phyloP scores from a whole-genome alignment of 2,113 vertebrate species.

The Leptobrachium leishanense region DNA sequence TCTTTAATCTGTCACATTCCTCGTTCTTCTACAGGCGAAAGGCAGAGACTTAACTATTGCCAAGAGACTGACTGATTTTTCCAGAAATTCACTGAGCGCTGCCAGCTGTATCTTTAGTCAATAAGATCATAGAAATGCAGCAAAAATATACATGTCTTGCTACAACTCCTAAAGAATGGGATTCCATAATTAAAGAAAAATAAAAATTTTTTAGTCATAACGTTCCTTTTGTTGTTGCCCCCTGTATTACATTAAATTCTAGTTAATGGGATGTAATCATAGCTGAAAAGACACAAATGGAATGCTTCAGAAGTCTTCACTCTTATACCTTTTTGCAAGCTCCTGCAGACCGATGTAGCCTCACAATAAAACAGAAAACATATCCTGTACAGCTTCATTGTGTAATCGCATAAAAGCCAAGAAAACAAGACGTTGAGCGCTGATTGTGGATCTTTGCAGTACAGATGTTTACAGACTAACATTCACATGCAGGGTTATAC shows the following conservation, averaged over 20 bases:
- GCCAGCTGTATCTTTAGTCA: conserved; percentile 1
- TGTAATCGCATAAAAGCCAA: too few species aligned
- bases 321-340: not conserved
- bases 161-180: not conserved
- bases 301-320: not conserved
- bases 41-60: not conserved
- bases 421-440: too few species aligned
- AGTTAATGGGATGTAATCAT: too few species aligned
- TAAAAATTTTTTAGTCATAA: too few species aligned
- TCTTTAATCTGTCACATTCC: conserved; percentile 17
- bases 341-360: conserved; percentile 5
- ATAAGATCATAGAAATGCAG: conserved; percentile 9
- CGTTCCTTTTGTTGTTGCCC: too few species aligned
- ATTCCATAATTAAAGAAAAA: not conserved
- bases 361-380: not conserved
- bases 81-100: conserved; percentile 7
- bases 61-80: conserved; percentile 3
- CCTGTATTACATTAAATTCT: too few species aligned
- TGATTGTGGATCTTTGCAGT: too few species aligned
- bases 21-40: not conserved
- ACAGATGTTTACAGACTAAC: too few species aligned
- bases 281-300: too few species aligned
- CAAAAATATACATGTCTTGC: not conserved
- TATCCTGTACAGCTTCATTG: not conserved
- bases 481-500: too few species aligned